Percentiles rank a stretch among this genome's conserved stretches.
These are phyloP conservation scores for Yoshiicerus persimilis DNA, from an alignment of 1,140 invertebrate species.

Conservation along the genomic window DNA sequence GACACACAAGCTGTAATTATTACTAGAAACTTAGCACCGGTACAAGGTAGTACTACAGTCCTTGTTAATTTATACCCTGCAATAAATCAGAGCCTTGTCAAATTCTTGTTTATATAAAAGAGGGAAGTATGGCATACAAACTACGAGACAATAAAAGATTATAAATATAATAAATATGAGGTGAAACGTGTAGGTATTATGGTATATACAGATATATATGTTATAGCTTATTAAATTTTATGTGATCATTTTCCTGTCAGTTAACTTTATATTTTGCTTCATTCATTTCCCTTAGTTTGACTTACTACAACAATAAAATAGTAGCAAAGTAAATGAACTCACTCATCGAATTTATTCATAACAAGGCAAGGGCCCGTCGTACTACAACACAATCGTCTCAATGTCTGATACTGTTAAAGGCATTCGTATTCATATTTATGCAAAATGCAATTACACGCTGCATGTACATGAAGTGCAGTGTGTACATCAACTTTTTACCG, in stretches of 20 bases:
- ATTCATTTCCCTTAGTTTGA: neutral
- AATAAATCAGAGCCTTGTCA: neutral
- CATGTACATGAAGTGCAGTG: neutral
- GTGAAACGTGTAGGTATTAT: neutral
- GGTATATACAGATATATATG: neutral
- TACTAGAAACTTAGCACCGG: neutral
- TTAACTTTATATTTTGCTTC: neutral
- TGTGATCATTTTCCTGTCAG: neutral
- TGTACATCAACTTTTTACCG: neutral
- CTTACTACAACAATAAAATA: neutral
- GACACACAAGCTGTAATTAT: neutral
- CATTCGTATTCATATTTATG: neutral
- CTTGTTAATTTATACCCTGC: neutral
- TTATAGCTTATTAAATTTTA: constrained; percentile 11
- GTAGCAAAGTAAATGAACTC: neutral
- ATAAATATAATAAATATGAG: neutral
- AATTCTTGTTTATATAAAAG: neutral
- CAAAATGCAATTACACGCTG: neutral
- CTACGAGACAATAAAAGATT: neutral
- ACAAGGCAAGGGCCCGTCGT: neutral
- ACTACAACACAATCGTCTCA: neutral
- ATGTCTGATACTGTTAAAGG: neutral
- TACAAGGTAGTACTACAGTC: neutral
- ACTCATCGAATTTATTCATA: neutral
- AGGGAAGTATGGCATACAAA: neutral